A percentile compares a stretch with the other conserved stretches of the same genome.
Conservation (phyloP, 2,113 vertebrate species). For the Bucco capensis region DNA sequence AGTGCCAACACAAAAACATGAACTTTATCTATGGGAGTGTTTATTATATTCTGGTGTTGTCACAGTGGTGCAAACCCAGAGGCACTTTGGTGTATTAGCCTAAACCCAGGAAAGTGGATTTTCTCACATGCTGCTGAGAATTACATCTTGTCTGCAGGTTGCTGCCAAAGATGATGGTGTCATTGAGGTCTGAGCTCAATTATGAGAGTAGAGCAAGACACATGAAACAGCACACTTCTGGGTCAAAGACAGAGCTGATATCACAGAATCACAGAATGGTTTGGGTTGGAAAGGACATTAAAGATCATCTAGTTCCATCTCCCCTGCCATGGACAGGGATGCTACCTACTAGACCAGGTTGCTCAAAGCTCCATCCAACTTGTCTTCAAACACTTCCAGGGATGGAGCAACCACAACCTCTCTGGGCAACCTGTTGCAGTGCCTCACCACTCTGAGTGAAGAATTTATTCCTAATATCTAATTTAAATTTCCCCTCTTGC, state of each 20-base stretch:
- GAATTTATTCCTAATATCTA: neutral
- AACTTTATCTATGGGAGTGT: neutral
- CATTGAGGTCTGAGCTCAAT: neutral
- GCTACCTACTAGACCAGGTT: neutral
- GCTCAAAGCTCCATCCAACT: neutral
- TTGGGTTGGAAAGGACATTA: neutral
- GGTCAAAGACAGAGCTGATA: neutral
- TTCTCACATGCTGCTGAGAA: neutral
- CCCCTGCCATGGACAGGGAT: neutral
- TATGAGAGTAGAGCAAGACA: neutral
- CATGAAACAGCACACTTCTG: neutral
- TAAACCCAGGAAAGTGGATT: neutral
- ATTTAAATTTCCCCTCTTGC: neutral
- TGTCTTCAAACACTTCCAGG: neutral
- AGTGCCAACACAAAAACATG: neutral
- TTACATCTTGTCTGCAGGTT: neutral
- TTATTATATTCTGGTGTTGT: neutral
- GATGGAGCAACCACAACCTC: neutral
- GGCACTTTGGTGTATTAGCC: neutral
- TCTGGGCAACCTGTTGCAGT: neutral
- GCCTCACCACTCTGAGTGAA: neutral
- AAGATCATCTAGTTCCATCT: neutral
- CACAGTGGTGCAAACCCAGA: neutral
- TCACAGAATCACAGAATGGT: neutral
- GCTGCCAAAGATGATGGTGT: neutral